A percentile compares a stretch with the other conserved stretches of the same genome.
These are phyloP conservation scores for Epinephelus cyanopodus DNA, from an alignment of 2,113 vertebrate genomes.

Conservation along the genomic window DNA sequence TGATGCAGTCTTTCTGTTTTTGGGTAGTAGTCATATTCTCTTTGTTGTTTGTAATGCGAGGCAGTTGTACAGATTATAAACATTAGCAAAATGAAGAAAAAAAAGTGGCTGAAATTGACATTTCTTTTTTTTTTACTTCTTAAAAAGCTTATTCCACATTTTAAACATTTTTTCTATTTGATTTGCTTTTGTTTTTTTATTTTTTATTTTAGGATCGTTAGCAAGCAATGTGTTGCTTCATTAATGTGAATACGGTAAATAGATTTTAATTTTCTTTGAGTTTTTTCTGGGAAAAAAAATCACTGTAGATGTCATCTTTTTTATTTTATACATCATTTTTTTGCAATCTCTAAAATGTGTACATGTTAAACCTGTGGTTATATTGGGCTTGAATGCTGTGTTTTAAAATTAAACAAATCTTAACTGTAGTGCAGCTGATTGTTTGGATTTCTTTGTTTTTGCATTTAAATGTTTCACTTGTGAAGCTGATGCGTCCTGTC, in stretches of 20 bases:
- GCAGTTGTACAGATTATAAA: conserved; percentile 76
- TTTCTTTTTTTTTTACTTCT: conserved; percentile 56
- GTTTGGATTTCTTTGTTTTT: not conserved
- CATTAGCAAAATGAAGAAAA: conserved; percentile 68
- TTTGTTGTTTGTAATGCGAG: conserved; percentile 70
- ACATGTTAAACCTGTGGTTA: conserved; percentile 94
- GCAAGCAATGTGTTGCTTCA: conserved; percentile 66
- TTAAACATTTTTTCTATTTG: conserved; percentile 53
- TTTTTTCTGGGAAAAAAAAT: conserved; percentile 63
- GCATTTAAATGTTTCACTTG: no score
- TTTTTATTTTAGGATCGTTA: conserved; percentile 66
- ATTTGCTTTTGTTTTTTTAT: conserved; percentile 39
- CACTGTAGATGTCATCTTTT: conserved; percentile 70
- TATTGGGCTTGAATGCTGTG: conserved; percentile 95
- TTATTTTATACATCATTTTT: conserved; percentile 73
- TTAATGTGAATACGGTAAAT: conserved; percentile 84
- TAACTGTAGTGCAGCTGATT: conserved; percentile 56
- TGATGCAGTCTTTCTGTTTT: conserved; percentile 73
- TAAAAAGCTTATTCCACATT: conserved; percentile 39
- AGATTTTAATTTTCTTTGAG: conserved; percentile 71
- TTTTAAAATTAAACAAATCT: conserved; percentile 91
- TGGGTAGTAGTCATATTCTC: conserved; percentile 62
- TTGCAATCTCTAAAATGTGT: conserved; percentile 89
- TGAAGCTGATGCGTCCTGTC: not conserved
- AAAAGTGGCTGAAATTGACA: conserved; percentile 30